A percentile compares a stretch with the other conserved stretches of the same genome.
Evolutionary conservation across 2,797 vertebrate genomes (phyloP).

Genomic region (Pogoniulus pusillus): DNA sequence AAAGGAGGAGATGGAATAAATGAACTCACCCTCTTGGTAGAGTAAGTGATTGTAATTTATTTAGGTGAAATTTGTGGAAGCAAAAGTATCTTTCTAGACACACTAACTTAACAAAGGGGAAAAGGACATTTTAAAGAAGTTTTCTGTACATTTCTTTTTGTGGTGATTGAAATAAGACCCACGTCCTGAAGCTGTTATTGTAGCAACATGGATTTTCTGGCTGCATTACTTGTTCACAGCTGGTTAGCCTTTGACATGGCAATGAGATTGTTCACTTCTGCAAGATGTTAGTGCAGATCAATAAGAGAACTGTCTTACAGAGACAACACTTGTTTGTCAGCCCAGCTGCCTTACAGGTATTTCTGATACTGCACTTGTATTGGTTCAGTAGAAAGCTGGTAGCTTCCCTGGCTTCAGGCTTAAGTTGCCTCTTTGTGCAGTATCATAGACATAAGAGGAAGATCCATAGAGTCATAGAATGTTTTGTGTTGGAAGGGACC

Average conservation of each 20-base stretch:
- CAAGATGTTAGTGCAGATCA: slow-evolving; percentile 62
- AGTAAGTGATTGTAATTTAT: not conserved
- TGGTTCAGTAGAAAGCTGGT: slow-evolving; percentile 17
- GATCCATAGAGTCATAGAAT: not conserved
- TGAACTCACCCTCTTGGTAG: not conserved
- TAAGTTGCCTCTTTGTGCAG: not conserved
- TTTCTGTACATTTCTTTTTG: not conserved
- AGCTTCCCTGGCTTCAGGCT: not conserved
- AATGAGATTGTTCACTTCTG: slow-evolving; percentile 61
- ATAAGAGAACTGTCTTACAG: slow-evolving; percentile 67
- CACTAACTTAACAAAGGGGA: not conserved
- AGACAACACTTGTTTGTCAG: slow-evolving; percentile 62
- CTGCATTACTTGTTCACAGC: slow-evolving; percentile 64
- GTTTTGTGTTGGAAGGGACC: no score
- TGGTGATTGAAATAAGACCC: slow-evolving; percentile 40
- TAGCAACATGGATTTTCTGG: slow-evolving; percentile 57
- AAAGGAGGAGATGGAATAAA: not conserved
- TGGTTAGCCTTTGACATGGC: slow-evolving; percentile 70
- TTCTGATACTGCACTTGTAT: slow-evolving; percentile 42
- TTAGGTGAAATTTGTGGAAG: not conserved
- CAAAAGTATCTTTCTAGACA: not conserved
- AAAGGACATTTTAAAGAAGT: not conserved
- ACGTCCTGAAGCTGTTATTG: slow-evolving; percentile 41
- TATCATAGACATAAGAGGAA: not conserved
- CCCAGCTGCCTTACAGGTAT: slow-evolving; percentile 42